Percentiles rank a stretch among this genome's conserved stretches.
Evolutionary conservation across 2,888 invertebrate species (phyloP).

Genomic region (Drosophila greeni): DNA sequence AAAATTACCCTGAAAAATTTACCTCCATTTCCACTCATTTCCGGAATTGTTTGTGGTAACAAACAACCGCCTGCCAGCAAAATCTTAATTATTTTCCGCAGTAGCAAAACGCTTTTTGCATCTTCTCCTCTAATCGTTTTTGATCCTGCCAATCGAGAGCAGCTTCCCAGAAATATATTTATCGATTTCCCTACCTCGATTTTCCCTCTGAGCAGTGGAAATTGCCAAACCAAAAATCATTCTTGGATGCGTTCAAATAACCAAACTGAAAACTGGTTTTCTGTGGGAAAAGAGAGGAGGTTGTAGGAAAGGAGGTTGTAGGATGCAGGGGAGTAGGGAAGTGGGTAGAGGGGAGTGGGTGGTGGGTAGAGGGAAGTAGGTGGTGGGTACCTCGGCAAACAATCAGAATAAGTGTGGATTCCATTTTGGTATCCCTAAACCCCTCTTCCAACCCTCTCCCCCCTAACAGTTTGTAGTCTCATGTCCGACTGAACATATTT

Average conservation of each 20-base stretch:
- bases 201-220: too few relatives aligned
- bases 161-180: background rate
- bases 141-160: background rate
- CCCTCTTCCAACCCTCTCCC: background rate
- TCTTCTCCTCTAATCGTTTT: constrained; percentile 21
- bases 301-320: too few relatives aligned
- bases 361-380: background rate
- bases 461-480: constrained; percentile 28
- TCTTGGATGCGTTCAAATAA: constrained; percentile 25
- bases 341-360: too few relatives aligned
- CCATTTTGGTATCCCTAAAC: constrained; percentile 22
- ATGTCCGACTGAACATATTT: constrained; percentile 57
- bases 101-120: constrained; percentile 7
- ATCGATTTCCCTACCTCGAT: constrained; percentile 22
- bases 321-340: background rate
- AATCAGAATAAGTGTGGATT: constrained; percentile 64
- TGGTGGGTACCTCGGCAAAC: constrained; percentile 45
- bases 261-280: constrained; percentile 36
- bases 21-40: constrained; percentile 4
- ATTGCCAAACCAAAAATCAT: constrained; percentile 32
- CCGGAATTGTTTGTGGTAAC: constrained; percentile 1
- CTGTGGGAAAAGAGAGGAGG: too few relatives aligned
- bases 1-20: background rate
- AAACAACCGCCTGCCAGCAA: constrained; percentile 9
- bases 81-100: constrained; percentile 28